A percentile compares a stretch with the other conserved stretches of the same genome.
Evolutionary conservation across 2,113 vertebrate genomes (phyloP).

Genomic region (Coryphaenoides rupestris): DNA sequence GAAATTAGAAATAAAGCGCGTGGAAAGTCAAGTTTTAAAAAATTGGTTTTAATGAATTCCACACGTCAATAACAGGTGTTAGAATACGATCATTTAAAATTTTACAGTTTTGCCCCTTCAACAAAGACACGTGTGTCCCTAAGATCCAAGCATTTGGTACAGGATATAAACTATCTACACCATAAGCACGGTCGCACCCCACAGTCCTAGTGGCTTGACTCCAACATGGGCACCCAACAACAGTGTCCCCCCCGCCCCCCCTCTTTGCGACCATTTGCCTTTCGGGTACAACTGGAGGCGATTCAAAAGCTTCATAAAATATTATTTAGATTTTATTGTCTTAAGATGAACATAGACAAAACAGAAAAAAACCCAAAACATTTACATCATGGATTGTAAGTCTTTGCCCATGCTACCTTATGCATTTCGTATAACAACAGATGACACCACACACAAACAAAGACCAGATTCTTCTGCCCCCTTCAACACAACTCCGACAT

Average conservation of each 20-base stretch:
- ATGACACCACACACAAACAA: conserved; percentile 61
- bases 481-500: conserved; percentile 16
- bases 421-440: conserved; percentile 59
- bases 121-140: conserved; percentile 63
- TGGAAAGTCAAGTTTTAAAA: conserved; percentile 58
- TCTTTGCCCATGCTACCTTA: conserved; percentile 74
- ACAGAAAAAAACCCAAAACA: conserved; percentile 66
- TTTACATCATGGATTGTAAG: conserved; percentile 77
- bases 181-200: conserved; percentile 26
- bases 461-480: conserved; percentile 42
- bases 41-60: conserved; percentile 78
- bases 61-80: conserved; percentile 78
- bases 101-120: conserved; percentile 64
- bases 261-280: conserved; percentile 43
- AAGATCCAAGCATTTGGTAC: conserved; percentile 53
- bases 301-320: conserved; percentile 80
- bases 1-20: conserved; percentile 8
- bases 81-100: conserved; percentile 68
- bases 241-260: too few relatives aligned
- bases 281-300: conserved; percentile 69
- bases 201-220: conserved; percentile 45
- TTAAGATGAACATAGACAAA: conserved; percentile 82
- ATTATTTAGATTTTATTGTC: conserved; percentile 79
- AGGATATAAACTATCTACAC: conserved; percentile 46
- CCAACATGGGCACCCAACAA: conserved; percentile 40